Conservation (phyloP, 2,113 vertebrate species). For the Neomonachus schauinslandi region DNA sequence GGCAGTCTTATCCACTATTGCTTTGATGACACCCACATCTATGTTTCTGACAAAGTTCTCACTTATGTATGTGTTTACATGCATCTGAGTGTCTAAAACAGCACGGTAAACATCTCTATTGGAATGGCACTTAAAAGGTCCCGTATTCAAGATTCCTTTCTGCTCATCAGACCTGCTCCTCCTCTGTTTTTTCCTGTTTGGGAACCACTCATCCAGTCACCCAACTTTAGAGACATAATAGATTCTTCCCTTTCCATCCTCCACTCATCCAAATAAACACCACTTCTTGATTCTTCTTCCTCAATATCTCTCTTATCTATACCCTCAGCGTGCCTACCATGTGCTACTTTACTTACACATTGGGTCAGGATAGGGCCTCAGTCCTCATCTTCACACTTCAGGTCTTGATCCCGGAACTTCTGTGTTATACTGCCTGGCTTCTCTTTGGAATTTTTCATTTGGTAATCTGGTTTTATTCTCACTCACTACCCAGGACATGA, state of each 20-base stretch:
- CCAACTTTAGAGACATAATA: background rate
- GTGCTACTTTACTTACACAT: background rate
- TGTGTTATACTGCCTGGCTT: background rate
- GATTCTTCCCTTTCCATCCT: background rate
- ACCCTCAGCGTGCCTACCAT: background rate
- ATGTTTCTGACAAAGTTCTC: background rate
- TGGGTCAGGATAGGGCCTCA: background rate
- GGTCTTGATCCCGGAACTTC: background rate
- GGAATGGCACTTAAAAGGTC: background rate
- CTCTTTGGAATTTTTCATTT: background rate
- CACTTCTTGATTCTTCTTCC: background rate
- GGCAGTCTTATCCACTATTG: background rate
- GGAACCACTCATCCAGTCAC: background rate
- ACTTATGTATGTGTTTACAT: background rate
- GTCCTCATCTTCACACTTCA: background rate
- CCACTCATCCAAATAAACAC: background rate
- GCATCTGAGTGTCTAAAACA: background rate
- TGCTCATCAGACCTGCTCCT: background rate
- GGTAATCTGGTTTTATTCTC: background rate
- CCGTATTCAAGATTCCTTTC: background rate
- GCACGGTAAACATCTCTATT: background rate
- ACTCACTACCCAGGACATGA: background rate
- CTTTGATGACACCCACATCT: background rate
- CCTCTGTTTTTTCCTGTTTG: background rate
- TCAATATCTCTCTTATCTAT: background rate